Conservation (phyloP, 2,888 invertebrate species). For the Chymomyza procnemis region DNA sequence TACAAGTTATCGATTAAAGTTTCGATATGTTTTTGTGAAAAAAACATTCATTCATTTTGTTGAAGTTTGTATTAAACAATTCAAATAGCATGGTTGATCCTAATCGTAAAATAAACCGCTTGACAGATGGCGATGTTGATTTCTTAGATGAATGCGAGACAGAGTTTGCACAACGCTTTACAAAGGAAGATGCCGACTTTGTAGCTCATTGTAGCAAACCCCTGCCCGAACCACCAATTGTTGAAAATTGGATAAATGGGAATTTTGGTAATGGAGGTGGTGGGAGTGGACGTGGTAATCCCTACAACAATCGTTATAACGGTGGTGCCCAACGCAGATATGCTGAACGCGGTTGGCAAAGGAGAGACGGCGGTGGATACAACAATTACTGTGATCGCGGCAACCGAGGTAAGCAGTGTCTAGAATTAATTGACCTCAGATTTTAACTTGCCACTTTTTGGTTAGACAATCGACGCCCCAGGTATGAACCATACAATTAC, state of each 20-base stretch:
- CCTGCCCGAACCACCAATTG: slow-evolving; percentile 81
- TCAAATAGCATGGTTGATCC: slow-evolving; percentile 76
- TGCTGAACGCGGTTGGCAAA: slow-evolving; percentile 38
- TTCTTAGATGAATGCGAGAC: slow-evolving; percentile 83
- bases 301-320: slow-evolving; percentile 44
- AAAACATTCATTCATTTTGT: neutral
- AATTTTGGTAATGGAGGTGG: slow-evolving; percentile 35
- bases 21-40: neutral
- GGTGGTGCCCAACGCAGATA: slow-evolving; percentile 33
- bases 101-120: slow-evolving; percentile 78
- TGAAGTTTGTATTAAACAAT: neutral
- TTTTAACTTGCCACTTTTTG: neutral
- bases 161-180: slow-evolving; percentile 82
- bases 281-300: slow-evolving; percentile 32
- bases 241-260: slow-evolving; percentile 80
- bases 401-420: slow-evolving; percentile 35
- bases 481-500: slow-evolving; percentile 27
- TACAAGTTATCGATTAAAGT: neutral
- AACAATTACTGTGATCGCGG: slow-evolving; percentile 16
- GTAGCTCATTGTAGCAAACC: slow-evolving; percentile 78
- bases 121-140: slow-evolving; percentile 81
- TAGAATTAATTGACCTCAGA: neutral
- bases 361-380: slow-evolving; percentile 38
- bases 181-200: slow-evolving; percentile 83
- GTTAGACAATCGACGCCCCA: slow-evolving; percentile 44